Percentiles rank a stretch among this genome's conserved stretches.
Evolutionary conservation across 2,797 vertebrate species (phyloP).

Genomic region (Arctocebus calabarensis): DNA sequence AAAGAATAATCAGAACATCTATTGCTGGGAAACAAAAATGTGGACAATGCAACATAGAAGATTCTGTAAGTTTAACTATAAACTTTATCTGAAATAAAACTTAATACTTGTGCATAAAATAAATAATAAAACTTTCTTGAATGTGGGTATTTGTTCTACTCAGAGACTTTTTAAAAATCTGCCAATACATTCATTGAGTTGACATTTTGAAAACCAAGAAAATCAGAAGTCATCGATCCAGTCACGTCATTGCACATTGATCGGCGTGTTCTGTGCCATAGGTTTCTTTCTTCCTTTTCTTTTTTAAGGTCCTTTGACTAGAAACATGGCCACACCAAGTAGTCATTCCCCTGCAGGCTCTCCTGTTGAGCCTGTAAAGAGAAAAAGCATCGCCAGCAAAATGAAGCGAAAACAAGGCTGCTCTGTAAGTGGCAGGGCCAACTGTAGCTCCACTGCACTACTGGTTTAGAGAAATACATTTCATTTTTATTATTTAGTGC

Average conservation of each 20-base stretch:
- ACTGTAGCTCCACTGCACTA: background rate
- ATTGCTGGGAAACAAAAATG: slow-evolving; percentile 29
- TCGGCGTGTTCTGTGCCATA: background rate
- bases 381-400: slow-evolving; percentile 64
- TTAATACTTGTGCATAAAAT: slow-evolving; percentile 45
- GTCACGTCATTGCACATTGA: slow-evolving; percentile 54
- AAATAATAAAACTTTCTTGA: slow-evolving; percentile 4
- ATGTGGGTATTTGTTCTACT: slow-evolving; percentile 43
- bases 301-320: slow-evolving; percentile 46
- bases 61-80: background rate
- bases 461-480: slow-evolving; percentile 57
- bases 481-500: slow-evolving; percentile 74
- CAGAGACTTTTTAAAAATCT: slow-evolving; percentile 42
- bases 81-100: slow-evolving; percentile 65
- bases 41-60: background rate
- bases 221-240: slow-evolving; percentile 71
- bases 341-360: slow-evolving; percentile 37
- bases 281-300: background rate
- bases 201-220: slow-evolving; percentile 73
- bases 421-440: background rate
- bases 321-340: background rate
- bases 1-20: background rate
- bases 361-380: slow-evolving; percentile 58
- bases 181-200: slow-evolving; percentile 37
- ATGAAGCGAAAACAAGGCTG: slow-evolving; percentile 39